phyloP scores from a whole-genome alignment of 1,140 invertebrate genomes.

The Eumaeus atala region DNA sequence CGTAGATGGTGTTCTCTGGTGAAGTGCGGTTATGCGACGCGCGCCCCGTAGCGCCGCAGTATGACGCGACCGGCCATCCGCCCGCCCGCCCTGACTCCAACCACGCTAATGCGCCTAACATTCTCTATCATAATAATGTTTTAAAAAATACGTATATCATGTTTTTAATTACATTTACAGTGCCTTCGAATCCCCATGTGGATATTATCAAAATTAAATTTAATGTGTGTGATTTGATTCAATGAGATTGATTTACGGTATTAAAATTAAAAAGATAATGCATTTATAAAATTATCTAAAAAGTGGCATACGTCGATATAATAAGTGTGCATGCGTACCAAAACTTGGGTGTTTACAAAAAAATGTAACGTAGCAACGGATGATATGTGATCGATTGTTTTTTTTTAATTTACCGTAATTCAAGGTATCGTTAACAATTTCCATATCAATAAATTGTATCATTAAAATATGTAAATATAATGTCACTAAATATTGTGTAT shows the following conservation, averaged over 20 bases:
- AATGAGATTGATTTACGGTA: constrained; percentile 10
- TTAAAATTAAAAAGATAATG: constrained; percentile 11
- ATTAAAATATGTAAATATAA: too few species aligned
- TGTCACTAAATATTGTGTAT: neutral
- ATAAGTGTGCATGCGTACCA: constrained; percentile 14
- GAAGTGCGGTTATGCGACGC: constrained; percentile 47
- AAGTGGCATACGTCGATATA: constrained; percentile 12
- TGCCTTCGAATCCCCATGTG: constrained; percentile 39
- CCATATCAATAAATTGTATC: neutral
- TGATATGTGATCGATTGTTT: constrained; percentile 33
- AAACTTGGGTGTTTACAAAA: constrained; percentile 46
- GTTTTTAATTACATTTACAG: constrained; percentile 39
- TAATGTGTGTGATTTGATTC: constrained; percentile 12
- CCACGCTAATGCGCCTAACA: constrained; percentile 34
- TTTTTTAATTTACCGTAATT: constrained; percentile 25
- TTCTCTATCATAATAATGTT: constrained; percentile 35
- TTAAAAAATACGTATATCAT: constrained; percentile 42
- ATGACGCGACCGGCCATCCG: constrained; percentile 52
- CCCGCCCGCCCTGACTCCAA: constrained; percentile 39
- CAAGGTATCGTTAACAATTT: constrained; percentile 1
- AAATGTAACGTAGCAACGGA: constrained; percentile 63
- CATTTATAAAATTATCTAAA: constrained; percentile 14
- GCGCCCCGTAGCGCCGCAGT: constrained; percentile 45
- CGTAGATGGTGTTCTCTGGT: constrained; percentile 38
- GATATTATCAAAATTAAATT: constrained; percentile 17